Percentiles rank a stretch among this genome's conserved stretches.
Evolutionary conservation across 2,888 invertebrate genomes (phyloP).

Genomic region (Lasius fuliginosus): DNA sequence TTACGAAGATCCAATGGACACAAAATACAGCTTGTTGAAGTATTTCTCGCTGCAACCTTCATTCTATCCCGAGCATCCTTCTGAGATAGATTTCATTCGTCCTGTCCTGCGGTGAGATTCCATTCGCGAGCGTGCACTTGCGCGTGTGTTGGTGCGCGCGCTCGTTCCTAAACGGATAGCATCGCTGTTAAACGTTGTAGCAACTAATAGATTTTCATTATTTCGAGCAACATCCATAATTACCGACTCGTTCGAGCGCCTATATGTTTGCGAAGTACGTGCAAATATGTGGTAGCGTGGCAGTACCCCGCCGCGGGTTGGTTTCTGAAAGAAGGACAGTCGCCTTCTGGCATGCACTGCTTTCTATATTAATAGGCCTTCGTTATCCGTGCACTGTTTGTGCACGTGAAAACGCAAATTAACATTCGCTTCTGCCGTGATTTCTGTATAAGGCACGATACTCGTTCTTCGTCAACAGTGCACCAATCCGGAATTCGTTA

Average conservation of each 20-base stretch:
- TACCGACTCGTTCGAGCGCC: conserved; percentile 68
- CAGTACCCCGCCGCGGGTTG: conserved; percentile 58
- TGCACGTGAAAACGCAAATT: conserved; percentile 67
- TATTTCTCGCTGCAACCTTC: conserved; percentile 33
- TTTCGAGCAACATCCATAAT: conserved; percentile 77
- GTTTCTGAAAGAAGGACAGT: conserved; percentile 72
- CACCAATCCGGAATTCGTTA: neutral
- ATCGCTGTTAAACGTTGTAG: conserved; percentile 68
- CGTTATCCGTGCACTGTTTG: conserved; percentile 68
- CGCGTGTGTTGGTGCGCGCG: neutral
- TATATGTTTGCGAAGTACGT: conserved; percentile 69
- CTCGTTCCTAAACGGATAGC: conserved; percentile 61
- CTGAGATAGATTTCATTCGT: conserved; percentile 33
- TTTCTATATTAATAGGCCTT: conserved; percentile 74
- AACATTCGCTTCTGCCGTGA: conserved; percentile 65
- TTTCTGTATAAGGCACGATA: conserved; percentile 50
- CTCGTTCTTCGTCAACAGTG: neutral
- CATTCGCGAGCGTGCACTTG: neutral
- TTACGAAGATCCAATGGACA: conserved; percentile 16
- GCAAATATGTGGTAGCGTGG: conserved; percentile 72
- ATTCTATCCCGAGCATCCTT: conserved; percentile 17
- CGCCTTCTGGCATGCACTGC: conserved; percentile 66
- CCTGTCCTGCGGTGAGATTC: conserved; percentile 23
- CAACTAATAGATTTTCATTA: conserved; percentile 82
- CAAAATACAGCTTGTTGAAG: conserved; percentile 28